A percentile compares a stretch with the other conserved stretches of the same genome.
These are phyloP conservation scores for Hoplostethus mediterraneus DNA, from an alignment of 2,797 vertebrate species.

Conservation along the genomic window DNA sequence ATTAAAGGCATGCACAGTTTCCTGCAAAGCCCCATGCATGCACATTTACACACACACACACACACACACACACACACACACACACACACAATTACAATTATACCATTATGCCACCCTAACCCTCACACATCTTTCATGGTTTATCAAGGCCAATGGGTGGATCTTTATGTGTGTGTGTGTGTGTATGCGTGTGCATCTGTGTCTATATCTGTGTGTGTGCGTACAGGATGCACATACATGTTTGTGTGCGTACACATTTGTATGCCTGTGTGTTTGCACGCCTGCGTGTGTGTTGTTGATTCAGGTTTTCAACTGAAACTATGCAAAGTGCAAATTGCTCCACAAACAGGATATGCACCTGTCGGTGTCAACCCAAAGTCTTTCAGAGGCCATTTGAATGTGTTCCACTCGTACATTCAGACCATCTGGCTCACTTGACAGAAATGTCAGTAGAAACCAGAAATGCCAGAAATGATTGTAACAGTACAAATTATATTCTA, in stretches of 20 bases:
- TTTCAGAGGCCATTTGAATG: constrained; percentile 54
- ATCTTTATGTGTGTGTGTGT: constrained; percentile 43
- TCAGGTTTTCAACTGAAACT: constrained; percentile 71
- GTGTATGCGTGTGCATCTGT: constrained; percentile 25
- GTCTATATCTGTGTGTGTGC: not conserved
- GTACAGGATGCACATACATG: constrained; percentile 11
- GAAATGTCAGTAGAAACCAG: constrained; percentile 47
- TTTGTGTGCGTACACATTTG: constrained; percentile 32
- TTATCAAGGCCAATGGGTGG: constrained; percentile 10
- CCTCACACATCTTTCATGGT: constrained; percentile 29
- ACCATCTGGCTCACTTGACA: constrained; percentile 48
- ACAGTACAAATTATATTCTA: too few species aligned
- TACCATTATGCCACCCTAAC: constrained; percentile 6
- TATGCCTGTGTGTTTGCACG: constrained; percentile 17
- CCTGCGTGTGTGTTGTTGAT: constrained; percentile 54
- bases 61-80: constrained; percentile 21
- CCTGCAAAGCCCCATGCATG: constrained; percentile 58
- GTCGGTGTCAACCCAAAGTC: constrained; percentile 68
- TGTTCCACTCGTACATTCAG: constrained; percentile 42
- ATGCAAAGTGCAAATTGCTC: constrained; percentile 62
- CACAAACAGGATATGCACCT: constrained; percentile 76
- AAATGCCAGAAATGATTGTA: not conserved
- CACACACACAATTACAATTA: not conserved
- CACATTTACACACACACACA: constrained; percentile 42
- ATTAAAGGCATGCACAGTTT: constrained; percentile 67